A percentile compares a stretch with the other conserved stretches of the same genome.
These are phyloP conservation scores for Trematomus loennbergii DNA, from an alignment of 2,113 vertebrate species.

Conservation along the genomic window DNA sequence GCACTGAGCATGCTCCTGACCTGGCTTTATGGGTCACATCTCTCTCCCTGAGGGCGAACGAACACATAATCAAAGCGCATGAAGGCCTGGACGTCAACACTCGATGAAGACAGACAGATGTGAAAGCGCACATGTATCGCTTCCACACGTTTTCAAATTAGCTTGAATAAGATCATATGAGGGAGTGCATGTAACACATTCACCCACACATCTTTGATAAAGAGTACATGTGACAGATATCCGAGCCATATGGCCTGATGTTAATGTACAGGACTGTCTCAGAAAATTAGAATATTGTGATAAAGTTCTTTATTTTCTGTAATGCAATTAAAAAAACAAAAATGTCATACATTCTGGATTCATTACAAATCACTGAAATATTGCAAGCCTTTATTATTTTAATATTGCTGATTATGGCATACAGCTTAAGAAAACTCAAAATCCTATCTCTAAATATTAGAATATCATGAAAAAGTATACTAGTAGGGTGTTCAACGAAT, in stretches of 20 bases:
- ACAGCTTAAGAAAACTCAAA: too few relatives aligned
- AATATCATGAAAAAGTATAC: too few relatives aligned
- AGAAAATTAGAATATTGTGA: too few relatives aligned
- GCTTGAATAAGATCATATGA: constrained; percentile 46
- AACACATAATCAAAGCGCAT: constrained; percentile 7
- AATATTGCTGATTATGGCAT: too few relatives aligned
- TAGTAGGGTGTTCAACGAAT: too few relatives aligned
- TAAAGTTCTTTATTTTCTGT: too few relatives aligned
- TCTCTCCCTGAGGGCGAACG: constrained; percentile 15
- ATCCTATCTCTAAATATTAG: too few relatives aligned
- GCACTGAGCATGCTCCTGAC: constrained; percentile 40
- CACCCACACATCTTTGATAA: constrained; percentile 3
- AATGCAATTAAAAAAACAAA: too few relatives aligned
- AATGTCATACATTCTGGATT: too few relatives aligned
- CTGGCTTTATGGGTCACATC: constrained; percentile 49
- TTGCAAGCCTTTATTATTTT: too few relatives aligned
- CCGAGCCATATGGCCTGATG: constrained; percentile 25
- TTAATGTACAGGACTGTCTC: too few relatives aligned
- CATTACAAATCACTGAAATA: too few relatives aligned
- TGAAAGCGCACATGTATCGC: neutral
- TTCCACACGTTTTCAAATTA: constrained; percentile 40
- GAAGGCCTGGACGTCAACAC: neutral
- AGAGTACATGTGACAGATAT: constrained; percentile 36
- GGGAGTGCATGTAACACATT: neutral
- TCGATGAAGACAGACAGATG: constrained; percentile 6